These are phyloP conservation scores for Macrobrachium rosenbergii DNA, from an alignment of 1,140 invertebrate species.

Conservation along the genomic window DNA sequence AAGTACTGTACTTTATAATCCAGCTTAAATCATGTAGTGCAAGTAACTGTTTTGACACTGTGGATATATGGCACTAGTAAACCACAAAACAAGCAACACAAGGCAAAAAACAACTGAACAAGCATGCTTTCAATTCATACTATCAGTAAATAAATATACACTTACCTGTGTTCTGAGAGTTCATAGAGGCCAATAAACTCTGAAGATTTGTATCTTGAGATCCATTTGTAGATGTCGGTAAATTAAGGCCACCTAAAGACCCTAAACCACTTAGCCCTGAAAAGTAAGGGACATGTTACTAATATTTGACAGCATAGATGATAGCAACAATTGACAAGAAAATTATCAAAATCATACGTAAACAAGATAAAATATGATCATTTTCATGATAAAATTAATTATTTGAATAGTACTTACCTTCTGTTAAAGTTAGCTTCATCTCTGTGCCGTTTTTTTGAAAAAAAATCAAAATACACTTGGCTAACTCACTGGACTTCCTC, in stretches of 20 bases:
- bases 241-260: constrained; percentile 56
- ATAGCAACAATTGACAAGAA: background rate
- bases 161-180: constrained; percentile 65
- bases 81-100: background rate
- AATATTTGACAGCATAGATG: background rate
- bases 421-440: too few relatives aligned
- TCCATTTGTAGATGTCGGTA: constrained; percentile 53
- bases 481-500: too few relatives aligned
- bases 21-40: too few relatives aligned
- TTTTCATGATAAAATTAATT: too few relatives aligned
- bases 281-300: background rate
- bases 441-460: too few relatives aligned
- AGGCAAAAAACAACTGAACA: background rate
- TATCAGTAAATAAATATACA: background rate
- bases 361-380: too few relatives aligned
- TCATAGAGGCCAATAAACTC: constrained; percentile 61
- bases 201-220: constrained; percentile 61
- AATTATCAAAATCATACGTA: too few relatives aligned
- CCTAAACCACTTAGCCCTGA: constrained; percentile 52
- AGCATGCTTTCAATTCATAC: background rate
- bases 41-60: too few relatives aligned
- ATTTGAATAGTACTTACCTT: too few relatives aligned
- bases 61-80: too few relatives aligned
- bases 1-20: too few relatives aligned
- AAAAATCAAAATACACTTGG: too few relatives aligned